A percentile compares a stretch with the other conserved stretches of the same genome.
phyloP scores from a whole-genome alignment of 2,888 invertebrate species.

The Tachystola acroxantha region DNA sequence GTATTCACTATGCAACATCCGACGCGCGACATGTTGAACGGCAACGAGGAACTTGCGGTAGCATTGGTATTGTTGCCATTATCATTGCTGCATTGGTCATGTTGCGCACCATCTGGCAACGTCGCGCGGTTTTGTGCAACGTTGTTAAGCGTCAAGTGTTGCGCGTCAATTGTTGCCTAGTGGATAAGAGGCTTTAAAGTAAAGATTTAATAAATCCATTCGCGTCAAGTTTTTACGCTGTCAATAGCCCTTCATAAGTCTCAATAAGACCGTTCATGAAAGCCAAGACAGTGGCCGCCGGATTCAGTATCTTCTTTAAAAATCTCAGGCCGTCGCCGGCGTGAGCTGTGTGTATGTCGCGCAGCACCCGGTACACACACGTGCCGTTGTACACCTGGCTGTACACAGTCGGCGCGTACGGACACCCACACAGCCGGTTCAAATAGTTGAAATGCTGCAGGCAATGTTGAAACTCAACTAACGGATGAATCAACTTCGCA shows the following conservation, averaged over 20 bases:
- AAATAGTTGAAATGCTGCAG: slow-evolving; percentile 32
- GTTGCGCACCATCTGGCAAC: no score
- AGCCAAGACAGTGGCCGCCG: slow-evolving; percentile 8
- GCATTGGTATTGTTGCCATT: no score
- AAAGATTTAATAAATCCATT: no score
- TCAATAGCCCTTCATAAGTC: background rate
- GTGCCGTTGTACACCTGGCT: slow-evolving; percentile 31
- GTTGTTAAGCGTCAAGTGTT: no score
- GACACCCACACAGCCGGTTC: slow-evolving; percentile 33
- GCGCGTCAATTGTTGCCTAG: no score
- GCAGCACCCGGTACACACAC: slow-evolving; percentile 27
- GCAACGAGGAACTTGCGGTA: no score
- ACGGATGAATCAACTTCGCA: slow-evolving; percentile 16
- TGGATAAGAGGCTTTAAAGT: no score
- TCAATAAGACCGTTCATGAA: slow-evolving; percentile 4
- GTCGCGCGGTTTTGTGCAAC: no score
- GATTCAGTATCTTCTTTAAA: slow-evolving; percentile 3
- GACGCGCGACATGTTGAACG: no score
- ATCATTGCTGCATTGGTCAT: no score
- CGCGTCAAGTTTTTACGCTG: no score
- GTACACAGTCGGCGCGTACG: slow-evolving; percentile 22
- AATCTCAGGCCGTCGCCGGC: slow-evolving; percentile 1
- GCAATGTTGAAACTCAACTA: slow-evolving; percentile 32
- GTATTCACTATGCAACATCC: no score
- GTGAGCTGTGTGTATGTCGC: slow-evolving; percentile 10